Percentiles rank a stretch among this genome's conserved stretches.
Evolutionary conservation across 2,113 vertebrate genomes (phyloP).

Genomic region (Cynocephalus volans): DNA sequence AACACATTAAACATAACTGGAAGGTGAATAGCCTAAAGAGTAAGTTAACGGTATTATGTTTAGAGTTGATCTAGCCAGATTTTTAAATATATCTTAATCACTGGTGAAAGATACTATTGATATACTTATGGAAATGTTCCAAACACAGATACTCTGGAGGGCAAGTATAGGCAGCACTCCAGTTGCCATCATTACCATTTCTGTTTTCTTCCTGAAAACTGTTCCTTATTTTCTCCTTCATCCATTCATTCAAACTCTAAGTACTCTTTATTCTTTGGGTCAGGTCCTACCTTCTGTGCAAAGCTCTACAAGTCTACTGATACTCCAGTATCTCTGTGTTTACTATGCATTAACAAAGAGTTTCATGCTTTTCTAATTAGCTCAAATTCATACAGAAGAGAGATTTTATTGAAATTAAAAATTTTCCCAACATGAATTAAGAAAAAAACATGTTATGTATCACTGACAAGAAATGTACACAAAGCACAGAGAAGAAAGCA

Average conservation of each 20-base stretch:
- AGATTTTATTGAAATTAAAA: neutral
- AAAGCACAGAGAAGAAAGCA: neutral
- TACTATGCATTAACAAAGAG: neutral
- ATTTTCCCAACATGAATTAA: neutral
- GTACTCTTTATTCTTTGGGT: neutral
- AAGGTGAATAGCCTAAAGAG: neutral
- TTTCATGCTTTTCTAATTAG: neutral
- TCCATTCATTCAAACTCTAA: neutral
- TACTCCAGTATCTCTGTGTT: neutral
- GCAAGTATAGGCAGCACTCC: neutral
- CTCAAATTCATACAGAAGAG: neutral
- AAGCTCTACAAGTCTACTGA: neutral
- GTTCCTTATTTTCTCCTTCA: neutral
- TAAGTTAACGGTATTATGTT: neutral
- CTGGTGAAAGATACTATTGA: neutral
- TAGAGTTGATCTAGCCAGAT: neutral
- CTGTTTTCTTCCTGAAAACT: neutral
- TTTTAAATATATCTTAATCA: neutral
- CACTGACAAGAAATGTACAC: neutral
- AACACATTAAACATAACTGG: neutral
- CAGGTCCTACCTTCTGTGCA: neutral
- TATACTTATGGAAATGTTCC: neutral
- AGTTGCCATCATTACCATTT: neutral
- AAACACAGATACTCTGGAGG: neutral
- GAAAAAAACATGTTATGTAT: neutral